These are phyloP conservation scores for Panagrolaimus sp. DNA, from an alignment of 1,140 invertebrate genomes.

Conservation along the genomic window DNA sequence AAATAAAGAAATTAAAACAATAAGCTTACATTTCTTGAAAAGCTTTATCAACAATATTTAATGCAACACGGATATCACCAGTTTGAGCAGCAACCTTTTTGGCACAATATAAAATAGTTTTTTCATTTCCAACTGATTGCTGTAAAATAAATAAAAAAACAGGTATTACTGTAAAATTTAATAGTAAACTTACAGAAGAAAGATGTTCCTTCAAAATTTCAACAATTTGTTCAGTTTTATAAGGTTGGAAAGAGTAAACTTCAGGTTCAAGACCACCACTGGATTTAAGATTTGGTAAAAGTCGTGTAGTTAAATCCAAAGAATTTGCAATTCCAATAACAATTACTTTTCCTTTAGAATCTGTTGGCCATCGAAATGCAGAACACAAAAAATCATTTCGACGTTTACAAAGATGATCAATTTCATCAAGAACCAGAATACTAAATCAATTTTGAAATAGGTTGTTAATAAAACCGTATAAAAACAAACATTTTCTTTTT, in stretches of 20 bases:
- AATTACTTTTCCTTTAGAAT: constrained; percentile 70
- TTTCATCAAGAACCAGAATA: constrained; percentile 84
- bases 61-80: constrained; percentile 83
- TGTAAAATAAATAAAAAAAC: constrained; percentile 41
- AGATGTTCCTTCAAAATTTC: constrained; percentile 76
- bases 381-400: constrained; percentile 81
- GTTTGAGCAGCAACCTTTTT: constrained; percentile 88
- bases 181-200: constrained; percentile 63
- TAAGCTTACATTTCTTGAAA: constrained; percentile 68
- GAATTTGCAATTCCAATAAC: constrained; percentile 87
- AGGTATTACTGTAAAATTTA: background rate
- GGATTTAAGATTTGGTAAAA: constrained; percentile 75
- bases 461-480: background rate
- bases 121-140: constrained; percentile 52
- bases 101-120: constrained; percentile 80
- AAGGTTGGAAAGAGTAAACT: constrained; percentile 84
- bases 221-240: constrained; percentile 81
- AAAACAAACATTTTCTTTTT: background rate
- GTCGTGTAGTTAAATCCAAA: constrained; percentile 83
- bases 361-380: constrained; percentile 84
- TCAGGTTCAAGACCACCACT: constrained; percentile 49
- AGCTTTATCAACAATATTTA: constrained; percentile 72
- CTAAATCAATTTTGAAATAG: constrained; percentile 63
- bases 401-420: constrained; percentile 80
- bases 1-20: constrained; percentile 62